Evolutionary conservation across 2,113 vertebrate genomes (phyloP).

Genomic region (Tupaia tana): DNA sequence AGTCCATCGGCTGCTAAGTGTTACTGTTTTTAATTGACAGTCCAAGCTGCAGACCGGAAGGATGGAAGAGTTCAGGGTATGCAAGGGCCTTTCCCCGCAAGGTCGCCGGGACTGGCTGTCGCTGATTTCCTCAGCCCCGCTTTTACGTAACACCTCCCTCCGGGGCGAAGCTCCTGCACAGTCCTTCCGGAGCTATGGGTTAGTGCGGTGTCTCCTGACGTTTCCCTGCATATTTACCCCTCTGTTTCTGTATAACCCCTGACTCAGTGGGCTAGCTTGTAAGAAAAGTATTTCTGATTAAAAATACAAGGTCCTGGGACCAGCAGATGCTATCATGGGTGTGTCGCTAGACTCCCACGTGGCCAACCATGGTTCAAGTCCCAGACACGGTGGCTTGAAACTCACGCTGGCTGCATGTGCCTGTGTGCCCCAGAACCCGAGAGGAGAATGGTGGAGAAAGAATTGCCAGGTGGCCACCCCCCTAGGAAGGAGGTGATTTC

Average conservation of each 20-base stretch:
- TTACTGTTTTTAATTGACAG: background rate
- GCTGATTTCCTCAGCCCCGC: background rate
- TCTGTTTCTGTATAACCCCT: background rate
- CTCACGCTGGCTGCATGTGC: no score
- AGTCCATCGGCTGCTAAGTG: background rate
- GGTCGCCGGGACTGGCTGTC: background rate
- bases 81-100: background rate
- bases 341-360: no score
- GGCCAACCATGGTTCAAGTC: no score
- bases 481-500: no score
- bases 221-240: background rate
- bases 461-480: no score
- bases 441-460: no score
- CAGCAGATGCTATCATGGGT: no score
- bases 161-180: background rate
- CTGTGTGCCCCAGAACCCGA: no score
- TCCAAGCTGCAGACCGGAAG: background rate
- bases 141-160: background rate
- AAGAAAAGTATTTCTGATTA: background rate
- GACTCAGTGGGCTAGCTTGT: background rate
- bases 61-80: background rate
- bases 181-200: background rate
- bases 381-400: no score
- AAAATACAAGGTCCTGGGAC: background rate
- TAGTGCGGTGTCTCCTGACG: background rate